These are phyloP conservation scores for Malurus elegans DNA, from an alignment of 2,113 vertebrate species.

Conservation along the genomic window DNA sequence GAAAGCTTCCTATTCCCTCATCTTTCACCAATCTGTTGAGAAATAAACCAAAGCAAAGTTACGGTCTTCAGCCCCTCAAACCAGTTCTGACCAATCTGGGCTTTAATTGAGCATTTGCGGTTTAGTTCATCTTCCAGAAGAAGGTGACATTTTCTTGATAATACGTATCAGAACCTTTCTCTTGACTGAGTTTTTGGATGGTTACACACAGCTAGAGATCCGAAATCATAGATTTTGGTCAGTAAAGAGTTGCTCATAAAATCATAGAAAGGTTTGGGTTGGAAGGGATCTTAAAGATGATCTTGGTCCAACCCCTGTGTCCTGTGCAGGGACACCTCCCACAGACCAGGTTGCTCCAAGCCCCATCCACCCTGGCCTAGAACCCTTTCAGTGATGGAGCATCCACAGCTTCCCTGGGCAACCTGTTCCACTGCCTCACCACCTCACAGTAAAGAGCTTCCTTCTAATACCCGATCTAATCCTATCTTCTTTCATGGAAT, in stretches of 20 bases:
- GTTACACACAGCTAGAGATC: not conserved
- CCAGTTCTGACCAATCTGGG: not conserved
- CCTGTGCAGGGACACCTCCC: rapidly evolving
- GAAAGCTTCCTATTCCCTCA: not conserved
- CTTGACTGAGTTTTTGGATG: not conserved
- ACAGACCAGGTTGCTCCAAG: not conserved
- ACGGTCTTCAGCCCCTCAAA: not conserved
- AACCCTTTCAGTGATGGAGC: too few relatives aligned
- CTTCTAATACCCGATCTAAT: not conserved
- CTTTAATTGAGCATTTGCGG: not conserved
- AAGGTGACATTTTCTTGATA: not conserved
- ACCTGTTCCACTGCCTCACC: not conserved
- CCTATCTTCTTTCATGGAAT: not conserved
- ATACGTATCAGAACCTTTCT: not conserved
- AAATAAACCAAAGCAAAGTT: not conserved
- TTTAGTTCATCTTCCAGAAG: not conserved
- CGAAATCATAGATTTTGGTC: not conserved
- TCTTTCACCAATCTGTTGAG: not conserved
- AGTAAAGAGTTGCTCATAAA: not conserved
- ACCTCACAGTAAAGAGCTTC: not conserved
- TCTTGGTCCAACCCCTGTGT: rapidly evolving
- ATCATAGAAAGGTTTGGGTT: not conserved
- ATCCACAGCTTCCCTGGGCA: not conserved
- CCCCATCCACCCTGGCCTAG: not conserved
- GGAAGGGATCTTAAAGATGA: not conserved